A percentile compares a stretch with the other conserved stretches of the same genome.
Evolutionary conservation across 2,888 invertebrate species (phyloP).

Genomic region (Arge pagana): DNA sequence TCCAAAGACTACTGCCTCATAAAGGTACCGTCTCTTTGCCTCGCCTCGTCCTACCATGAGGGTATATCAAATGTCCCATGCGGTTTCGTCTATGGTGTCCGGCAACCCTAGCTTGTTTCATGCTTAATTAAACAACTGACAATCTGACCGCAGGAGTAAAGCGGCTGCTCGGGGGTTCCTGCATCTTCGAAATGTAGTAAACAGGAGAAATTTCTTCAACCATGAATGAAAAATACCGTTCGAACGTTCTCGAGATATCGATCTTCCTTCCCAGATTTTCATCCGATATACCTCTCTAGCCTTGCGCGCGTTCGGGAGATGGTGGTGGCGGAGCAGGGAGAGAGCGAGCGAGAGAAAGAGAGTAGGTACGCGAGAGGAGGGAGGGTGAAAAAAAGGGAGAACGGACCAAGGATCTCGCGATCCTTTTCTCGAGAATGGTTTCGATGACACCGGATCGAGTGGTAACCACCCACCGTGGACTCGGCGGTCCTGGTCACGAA

Average conservation of each 20-base stretch:
- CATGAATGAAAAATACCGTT: slow-evolving; percentile 46
- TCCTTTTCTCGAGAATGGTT: slow-evolving; percentile 2
- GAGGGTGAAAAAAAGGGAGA: too few relatives aligned
- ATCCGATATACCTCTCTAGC: slow-evolving; percentile 22
- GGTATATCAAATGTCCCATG: slow-evolving; percentile 57
- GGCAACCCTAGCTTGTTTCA: slow-evolving; percentile 56
- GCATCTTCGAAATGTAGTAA: slow-evolving; percentile 43
- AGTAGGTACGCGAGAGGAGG: too few relatives aligned
- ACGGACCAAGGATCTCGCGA: slow-evolving; percentile 21
- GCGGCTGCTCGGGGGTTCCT: slow-evolving; percentile 42
- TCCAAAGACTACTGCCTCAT: slow-evolving; percentile 42
- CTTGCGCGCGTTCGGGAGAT: slow-evolving; percentile 17
- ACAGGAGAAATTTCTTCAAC: slow-evolving; percentile 50
- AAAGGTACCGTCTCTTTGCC: slow-evolving; percentile 26
- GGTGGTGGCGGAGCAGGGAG: neutral
- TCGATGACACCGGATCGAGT: too few relatives aligned
- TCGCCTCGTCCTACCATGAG: slow-evolving; percentile 34
- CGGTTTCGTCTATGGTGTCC: slow-evolving; percentile 53
- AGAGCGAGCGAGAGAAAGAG: slow-evolving; percentile 21
- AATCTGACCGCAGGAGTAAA: slow-evolving; percentile 57
- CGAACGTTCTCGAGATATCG: slow-evolving; percentile 7
- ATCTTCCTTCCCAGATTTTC: slow-evolving; percentile 8
- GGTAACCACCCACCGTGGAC: too few relatives aligned
- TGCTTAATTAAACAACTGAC: slow-evolving; percentile 58
- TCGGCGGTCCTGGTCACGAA: too few relatives aligned